Conservation (phyloP, 2,113 vertebrate species). For the Riparia riparia region DNA sequence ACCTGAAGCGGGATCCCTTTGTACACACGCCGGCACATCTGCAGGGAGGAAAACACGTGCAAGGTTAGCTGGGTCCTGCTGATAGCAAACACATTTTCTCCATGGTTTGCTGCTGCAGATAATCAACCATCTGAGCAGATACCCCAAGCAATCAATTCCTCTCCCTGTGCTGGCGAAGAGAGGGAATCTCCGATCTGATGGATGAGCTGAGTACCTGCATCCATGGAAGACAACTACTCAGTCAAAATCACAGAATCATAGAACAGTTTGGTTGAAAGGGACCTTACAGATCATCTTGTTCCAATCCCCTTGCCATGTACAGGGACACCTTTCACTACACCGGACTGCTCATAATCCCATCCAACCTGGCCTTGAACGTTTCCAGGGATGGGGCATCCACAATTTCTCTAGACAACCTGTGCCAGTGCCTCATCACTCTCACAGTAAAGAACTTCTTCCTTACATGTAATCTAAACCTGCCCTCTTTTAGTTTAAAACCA, state of each 20-base stretch:
- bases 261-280: not conserved
- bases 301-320: not conserved
- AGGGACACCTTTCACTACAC: not conserved
- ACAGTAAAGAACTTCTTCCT: not conserved
- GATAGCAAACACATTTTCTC: not conserved
- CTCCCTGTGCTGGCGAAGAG: fast-evolving
- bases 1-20: slow-evolving; percentile 93
- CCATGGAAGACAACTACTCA: not conserved
- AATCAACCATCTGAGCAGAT: not conserved
- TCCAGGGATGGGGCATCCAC: not conserved
- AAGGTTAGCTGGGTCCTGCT: not conserved
- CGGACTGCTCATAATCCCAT: not conserved
- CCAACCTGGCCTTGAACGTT: not conserved
- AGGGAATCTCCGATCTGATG: not conserved
- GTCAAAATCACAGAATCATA: not conserved
- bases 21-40: slow-evolving; percentile 91
- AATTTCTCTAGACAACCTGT: not conserved
- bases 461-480: not conserved
- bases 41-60: not conserved
- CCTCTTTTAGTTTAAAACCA: not conserved
- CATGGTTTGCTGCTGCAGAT: not conserved
- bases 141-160: not conserved
- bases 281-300: not conserved
- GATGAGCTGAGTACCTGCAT: not conserved
- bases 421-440: not conserved